Evolutionary conservation across 2,888 invertebrate genomes (phyloP), one percentile per base, ranked within the genome.

Genomic region (Andrena bicolor): DNA sequence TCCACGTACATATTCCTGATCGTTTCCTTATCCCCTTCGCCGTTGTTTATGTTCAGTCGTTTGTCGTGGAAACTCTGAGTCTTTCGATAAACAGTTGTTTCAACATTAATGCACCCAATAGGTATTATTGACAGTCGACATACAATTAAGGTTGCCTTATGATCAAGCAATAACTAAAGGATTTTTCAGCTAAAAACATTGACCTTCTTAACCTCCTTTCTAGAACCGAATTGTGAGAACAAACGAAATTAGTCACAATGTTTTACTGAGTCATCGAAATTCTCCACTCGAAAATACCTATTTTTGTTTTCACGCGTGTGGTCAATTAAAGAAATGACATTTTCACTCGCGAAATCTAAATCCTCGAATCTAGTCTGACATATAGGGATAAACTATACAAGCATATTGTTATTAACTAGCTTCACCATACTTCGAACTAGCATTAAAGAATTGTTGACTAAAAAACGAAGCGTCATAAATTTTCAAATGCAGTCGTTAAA

Each of bases 251-350:
- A 35, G 16, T 3, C 16, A 23, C 32, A 26, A 49, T 26, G 30
- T 78, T 78, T 63, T 53, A 32, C 23, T 2, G 13, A 68, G 13
- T 61, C 28, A 20, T 49, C 30, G 7, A 23, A 72, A 68, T 72
- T 72, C 2, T 4, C 2, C 2, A 0, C 7, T 13, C 1, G 8
- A 35, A 60, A 48, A 1, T 79, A 48, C 49, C n/a, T n/a, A n/a
- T n/a, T 56, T 23, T 80, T 28, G 13, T 65, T 65, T 48, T 10
- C 49, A n/a, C 32, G 30, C 7, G 28, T 30, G 20, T 66, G 60
- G 35, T 49, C 69, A 68, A 26, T 8, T 1, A 6, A 41, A 10
- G 66, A 71, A 20, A 79, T 53, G 0, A 26, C 56, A 71, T 58
- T 53, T 66, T 53, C 10, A 28, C n/a, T 28, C 16, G 10, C 13